Conservation (phyloP, 2,888 invertebrate genomes). For the Brachycybe producta region DNA sequence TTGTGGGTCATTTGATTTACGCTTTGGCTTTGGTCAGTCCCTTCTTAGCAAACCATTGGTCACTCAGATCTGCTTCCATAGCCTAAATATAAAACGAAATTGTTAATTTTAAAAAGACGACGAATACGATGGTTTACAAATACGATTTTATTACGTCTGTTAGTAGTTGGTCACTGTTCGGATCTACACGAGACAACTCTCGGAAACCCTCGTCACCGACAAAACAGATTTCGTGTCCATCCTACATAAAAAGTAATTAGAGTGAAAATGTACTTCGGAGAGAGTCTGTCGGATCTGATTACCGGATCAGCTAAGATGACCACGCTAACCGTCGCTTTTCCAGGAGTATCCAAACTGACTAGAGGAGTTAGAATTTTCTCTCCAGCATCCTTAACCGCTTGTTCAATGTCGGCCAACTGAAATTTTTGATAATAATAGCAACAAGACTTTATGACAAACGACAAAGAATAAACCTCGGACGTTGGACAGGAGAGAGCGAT, state of each 20-base stretch:
- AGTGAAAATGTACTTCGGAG: conserved; percentile 1
- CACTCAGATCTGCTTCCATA: conserved; percentile 53
- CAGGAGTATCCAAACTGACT: conserved; percentile 88
- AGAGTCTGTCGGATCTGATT: conserved; percentile 25
- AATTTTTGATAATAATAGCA: neutral
- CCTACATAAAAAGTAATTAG: conserved; percentile 39
- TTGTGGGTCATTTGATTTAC: no score
- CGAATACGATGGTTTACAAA: neutral
- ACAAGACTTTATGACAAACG: conserved; percentile 2
- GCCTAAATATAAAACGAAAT: conserved; percentile 32
- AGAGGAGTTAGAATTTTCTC: conserved; percentile 74
- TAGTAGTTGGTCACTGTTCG: conserved; percentile 62
- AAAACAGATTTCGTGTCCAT: conserved; percentile 96
- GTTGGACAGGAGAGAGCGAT: conserved; percentile 83
- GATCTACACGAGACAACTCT: conserved; percentile 72
- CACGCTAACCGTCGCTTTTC: conserved; percentile 90
- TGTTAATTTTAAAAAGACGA: neutral
- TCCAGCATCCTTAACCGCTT: conserved; percentile 52
- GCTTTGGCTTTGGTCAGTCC: conserved; percentile 24
- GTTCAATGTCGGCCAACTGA: conserved; percentile 60
- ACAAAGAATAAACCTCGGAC: neutral
- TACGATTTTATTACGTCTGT: conserved; percentile 38
- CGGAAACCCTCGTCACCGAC: conserved; percentile 92
- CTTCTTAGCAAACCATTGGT: conserved; percentile 33
- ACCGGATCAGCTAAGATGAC: conserved; percentile 91